phyloP scores from a whole-genome alignment of 2,113 vertebrate species.

The Colinus virginianus region DNA sequence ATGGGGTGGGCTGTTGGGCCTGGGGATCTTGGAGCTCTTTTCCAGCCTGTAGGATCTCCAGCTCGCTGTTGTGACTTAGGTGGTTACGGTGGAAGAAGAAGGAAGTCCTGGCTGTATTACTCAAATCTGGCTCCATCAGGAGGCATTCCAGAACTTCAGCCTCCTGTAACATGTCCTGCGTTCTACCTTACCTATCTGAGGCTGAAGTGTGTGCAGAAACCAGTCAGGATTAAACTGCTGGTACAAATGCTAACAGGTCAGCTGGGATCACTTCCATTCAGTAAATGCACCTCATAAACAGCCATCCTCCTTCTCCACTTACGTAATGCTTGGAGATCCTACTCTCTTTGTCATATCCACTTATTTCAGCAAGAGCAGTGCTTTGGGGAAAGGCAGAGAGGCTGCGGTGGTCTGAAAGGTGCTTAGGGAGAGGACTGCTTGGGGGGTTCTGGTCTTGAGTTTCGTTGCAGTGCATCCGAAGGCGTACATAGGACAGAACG shows the following conservation, averaged over 20 bases:
- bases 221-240: accelerated
- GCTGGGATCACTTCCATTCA: accelerated
- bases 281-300: too few species aligned
- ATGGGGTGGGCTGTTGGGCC: not conserved
- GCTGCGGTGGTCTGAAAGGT: not conserved
- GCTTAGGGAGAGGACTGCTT: too few species aligned
- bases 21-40: not conserved
- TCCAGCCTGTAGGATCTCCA: not conserved
- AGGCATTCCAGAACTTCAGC: not conserved
- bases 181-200: accelerated
- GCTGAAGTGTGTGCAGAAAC: not conserved
- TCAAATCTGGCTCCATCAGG: accelerated
- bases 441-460: not conserved
- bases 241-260: not conserved
- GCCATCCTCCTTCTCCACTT: not conserved
- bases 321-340: accelerated
- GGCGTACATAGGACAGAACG: not conserved
- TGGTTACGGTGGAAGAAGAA: not conserved
- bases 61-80: not conserved
- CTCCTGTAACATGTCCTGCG: not conserved
- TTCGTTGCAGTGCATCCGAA: not conserved
- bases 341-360: accelerated
- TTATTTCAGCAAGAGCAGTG: not conserved
- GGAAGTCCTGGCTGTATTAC: not conserved
- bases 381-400: not conserved